These are phyloP conservation scores for Malurus alboscapulatus DNA, from an alignment of 2,113 vertebrate genomes.

Conservation along the genomic window DNA sequence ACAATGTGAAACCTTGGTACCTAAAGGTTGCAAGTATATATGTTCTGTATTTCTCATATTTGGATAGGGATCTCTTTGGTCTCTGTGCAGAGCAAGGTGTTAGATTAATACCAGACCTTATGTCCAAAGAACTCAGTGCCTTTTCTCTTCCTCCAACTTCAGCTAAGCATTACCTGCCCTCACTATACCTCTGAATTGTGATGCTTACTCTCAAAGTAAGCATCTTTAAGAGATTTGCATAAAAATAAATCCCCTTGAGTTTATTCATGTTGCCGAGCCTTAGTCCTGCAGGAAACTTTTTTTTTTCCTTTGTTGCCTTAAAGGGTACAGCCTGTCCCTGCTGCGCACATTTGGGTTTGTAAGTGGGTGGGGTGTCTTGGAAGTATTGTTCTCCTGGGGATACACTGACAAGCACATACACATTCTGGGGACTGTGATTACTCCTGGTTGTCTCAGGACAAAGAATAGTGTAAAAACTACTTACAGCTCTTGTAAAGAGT, in stretches of 20 bases:
- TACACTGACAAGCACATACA: not conserved
- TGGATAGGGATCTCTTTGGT: not conserved
- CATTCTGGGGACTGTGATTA: not conserved
- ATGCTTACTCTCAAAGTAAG: not conserved
- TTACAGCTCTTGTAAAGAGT: not conserved
- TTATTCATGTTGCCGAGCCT: not conserved
- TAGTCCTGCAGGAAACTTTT: not conserved
- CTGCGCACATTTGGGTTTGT: not conserved
- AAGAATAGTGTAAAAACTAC: not conserved
- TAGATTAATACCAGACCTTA: not conserved
- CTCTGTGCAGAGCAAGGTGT: not conserved
- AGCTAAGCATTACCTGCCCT: not conserved
- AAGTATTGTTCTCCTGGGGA: conserved; percentile 13
- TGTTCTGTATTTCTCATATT: not conserved
- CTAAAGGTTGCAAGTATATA: not conserved
- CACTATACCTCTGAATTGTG: not conserved
- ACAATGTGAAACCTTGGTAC: not conserved
- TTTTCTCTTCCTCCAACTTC: not conserved
- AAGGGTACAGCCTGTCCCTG: not conserved
- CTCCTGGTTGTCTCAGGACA: not conserved
- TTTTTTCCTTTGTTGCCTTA: not conserved
- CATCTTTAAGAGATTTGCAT: not conserved
- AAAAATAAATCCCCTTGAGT: not conserved
- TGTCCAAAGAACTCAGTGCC: not conserved
- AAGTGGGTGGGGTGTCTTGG: not conserved